Base-by-base conservation (phyloP, 1,140 invertebrate species). In the Dysdera silvatica region DNA sequence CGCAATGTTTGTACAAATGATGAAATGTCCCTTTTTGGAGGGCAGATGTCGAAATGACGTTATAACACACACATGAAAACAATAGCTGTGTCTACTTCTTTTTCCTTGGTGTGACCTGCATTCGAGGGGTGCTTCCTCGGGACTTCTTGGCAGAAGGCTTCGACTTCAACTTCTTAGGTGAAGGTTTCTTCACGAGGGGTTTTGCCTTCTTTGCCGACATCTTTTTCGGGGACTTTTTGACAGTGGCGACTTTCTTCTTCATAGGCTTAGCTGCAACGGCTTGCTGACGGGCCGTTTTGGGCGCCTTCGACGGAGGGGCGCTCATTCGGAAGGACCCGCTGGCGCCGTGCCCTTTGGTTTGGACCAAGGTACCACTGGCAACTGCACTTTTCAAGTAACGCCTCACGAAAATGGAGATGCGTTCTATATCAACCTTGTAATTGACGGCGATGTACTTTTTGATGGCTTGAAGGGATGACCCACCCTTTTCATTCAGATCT, bases 301-400 rank as follows among this genome's bases (percentile, higher is more conserved):
- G 5, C 29, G 66, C 55, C 26, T 70, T 74, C 28, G 69, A 70
- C 8, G 59, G 67, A 45, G 65, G 69, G 14, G 58, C 54, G 8
- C 67, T 71, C 8, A 83, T 67, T 70, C 83, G 83, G 76, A 83
- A 83, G 1, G 80, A 82, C 23, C 82, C 82, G 40, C 78, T 78
- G 0, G 82, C 82, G 6, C 82, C 82, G 67, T 82, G 82, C 16
- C 82, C 82, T 68, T 83, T 83, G 31, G 80, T 80, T 74, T 82
- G 82, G 4, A 82, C 77, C 32, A 84, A 68, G 4, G 74, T 73
- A 28, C 82, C 82, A 20, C 74, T 76, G 0, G 73, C 74, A 20
- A 84, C 81, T 23, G 81, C 81, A 43, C 71, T 73, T 70, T 82
- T 83, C 65, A 84, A 69, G 58, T 81, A 82, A 63, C 81, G 82